Evolutionary conservation across 2,113 vertebrate genomes (phyloP).

Genomic region (Daboia siamensis): DNA sequence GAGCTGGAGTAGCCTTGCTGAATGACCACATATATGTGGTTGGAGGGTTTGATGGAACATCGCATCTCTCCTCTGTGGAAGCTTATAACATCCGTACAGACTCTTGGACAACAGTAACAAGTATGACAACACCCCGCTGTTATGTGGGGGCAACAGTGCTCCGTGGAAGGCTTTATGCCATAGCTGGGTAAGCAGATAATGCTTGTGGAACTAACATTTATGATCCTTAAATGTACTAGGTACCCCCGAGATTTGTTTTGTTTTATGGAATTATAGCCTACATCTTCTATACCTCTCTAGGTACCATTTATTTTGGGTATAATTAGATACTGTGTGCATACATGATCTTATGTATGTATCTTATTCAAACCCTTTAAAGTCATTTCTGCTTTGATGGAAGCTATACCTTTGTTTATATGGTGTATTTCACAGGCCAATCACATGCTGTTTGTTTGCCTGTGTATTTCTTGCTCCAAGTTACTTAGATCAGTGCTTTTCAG

Average conservation of each 20-base stretch:
- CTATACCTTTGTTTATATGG: not conserved
- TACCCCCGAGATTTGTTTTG: not conserved
- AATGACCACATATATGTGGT: constrained; percentile 98
- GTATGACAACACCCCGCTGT: constrained; percentile 96
- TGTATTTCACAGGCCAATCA: not conserved
- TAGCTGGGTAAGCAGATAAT: constrained; percentile 81
- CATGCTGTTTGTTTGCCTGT: not conserved
- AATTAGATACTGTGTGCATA: not conserved
- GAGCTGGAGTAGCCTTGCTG: constrained; percentile 91
- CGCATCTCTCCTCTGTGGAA: constrained; percentile 93
- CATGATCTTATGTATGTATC: not conserved
- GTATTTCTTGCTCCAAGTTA: not conserved
- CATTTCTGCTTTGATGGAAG: not conserved
- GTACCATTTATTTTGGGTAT: no score
- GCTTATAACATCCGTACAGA: constrained; percentile 97
- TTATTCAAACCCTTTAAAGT: not conserved
- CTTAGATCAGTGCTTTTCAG: not conserved
- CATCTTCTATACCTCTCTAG: no score
- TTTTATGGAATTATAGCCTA: not conserved
- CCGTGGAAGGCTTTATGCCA: constrained; percentile 91
- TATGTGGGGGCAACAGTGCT: constrained; percentile 96
- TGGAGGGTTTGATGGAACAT: constrained; percentile 93
- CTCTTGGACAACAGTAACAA: constrained; percentile 93
- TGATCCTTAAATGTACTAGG: not conserved
- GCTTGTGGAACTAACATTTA: not conserved